These are phyloP conservation scores for Merluccius polli DNA, from an alignment of 2,797 vertebrate genomes.

Conservation along the genomic window DNA sequence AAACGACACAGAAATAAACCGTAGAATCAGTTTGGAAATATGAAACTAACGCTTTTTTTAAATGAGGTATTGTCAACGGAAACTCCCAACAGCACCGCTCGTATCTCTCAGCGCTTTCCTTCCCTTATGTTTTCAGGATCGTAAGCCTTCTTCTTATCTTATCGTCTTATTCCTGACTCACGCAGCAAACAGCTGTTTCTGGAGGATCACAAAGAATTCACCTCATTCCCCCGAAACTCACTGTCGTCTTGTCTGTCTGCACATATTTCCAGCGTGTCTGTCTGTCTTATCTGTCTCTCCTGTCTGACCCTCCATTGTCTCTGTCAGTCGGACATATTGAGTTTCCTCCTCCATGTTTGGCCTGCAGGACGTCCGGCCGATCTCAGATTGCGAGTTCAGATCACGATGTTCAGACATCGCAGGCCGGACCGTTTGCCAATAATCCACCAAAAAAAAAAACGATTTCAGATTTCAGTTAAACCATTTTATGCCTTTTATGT, in stretches of 20 bases:
- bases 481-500: too few relatives aligned
- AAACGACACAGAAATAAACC: background rate
- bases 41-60: background rate
- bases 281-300: slow-evolving; percentile 21
- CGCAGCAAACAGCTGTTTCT: background rate
- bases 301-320: slow-evolving; percentile 14
- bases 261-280: slow-evolving; percentile 7
- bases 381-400: slow-evolving; percentile 30
- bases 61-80: background rate
- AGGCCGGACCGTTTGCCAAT: slow-evolving; percentile 51
- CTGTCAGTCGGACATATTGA: slow-evolving; percentile 31
- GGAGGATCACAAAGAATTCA: slow-evolving; percentile 3
- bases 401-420: slow-evolving; percentile 54
- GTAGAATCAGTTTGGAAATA: too few relatives aligned
- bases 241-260: background rate
- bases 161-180: background rate
- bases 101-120: background rate
- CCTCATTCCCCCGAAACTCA: slow-evolving; percentile 5
- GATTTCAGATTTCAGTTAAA: slow-evolving; percentile 39
- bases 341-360: slow-evolving; percentile 42
- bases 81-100: background rate
- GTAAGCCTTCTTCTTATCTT: background rate
- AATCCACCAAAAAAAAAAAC: slow-evolving; percentile 63
- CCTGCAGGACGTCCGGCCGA: slow-evolving; percentile 35
- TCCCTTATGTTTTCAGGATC: background rate